phyloP scores from a whole-genome alignment of 2,113 vertebrate species.

The Erythrocebus patas region DNA sequence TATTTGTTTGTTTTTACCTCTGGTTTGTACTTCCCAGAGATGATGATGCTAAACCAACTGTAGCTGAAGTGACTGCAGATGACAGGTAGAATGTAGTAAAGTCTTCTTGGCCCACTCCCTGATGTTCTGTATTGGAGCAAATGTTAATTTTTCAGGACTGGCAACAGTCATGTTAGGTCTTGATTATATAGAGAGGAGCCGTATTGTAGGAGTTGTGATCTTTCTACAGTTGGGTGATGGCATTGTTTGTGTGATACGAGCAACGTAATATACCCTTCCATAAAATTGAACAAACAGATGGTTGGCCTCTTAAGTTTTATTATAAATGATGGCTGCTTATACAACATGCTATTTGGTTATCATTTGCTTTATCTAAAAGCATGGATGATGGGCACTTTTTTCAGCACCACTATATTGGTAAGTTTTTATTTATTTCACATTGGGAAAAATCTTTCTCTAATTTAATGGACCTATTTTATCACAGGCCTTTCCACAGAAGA shows the following conservation, averaged over 20 bases:
- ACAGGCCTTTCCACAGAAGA: constrained; percentile 85
- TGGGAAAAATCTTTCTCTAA: background rate
- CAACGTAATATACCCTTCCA: fast-evolving
- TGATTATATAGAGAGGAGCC: background rate
- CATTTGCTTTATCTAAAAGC: background rate
- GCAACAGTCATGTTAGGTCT: fast-evolving
- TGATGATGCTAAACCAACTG: background rate
- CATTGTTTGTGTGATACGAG: background rate
- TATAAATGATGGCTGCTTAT: background rate
- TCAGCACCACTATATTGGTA: background rate
- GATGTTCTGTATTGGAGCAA: fast-evolving
- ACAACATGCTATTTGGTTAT: background rate
- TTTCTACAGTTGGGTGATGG: background rate
- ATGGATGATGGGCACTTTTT: background rate
- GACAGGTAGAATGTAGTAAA: fast-evolving
- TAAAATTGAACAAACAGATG: background rate
- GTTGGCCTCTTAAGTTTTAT: background rate
- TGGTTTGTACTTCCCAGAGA: background rate
- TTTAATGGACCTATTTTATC: constrained; percentile 25
- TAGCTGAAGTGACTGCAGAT: fast-evolving
- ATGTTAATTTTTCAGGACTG: fast-evolving
- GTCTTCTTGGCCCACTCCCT: fast-evolving
- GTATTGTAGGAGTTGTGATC: background rate
- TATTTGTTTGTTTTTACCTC: background rate
- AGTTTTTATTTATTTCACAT: background rate